Evolutionary conservation across 2,113 vertebrate genomes (phyloP), one percentile per base, ranked within the genome.

Genomic region (Pipa parva): DNA sequence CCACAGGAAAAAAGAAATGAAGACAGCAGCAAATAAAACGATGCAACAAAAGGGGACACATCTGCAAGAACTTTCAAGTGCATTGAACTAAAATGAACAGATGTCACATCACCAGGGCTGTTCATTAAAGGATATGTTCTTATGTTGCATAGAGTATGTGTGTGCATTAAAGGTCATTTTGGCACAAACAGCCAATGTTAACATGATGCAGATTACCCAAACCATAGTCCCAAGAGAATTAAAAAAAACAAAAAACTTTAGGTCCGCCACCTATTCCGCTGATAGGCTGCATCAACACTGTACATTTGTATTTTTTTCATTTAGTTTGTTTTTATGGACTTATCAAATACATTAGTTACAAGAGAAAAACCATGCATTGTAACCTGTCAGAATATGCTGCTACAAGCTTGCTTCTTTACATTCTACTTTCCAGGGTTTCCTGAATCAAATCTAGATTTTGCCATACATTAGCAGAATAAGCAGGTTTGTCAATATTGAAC

Each of bases 291-390:
- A 84, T 73, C 79, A 88, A 81, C 74, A 87, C 86, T 90, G 86
- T 89, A 89, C 86, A 89, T 86, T 83, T 78, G 27, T 42, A 18
- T 46, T 33, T 80, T 57, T 45, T 66, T 20, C n/a, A 49, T 49
- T 17, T 45, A 45, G 13, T 82, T 84, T 2, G 3, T 26, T 52
- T 26, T 26, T 89, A 89, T 83, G 87, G 74, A 66, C 52, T 81
- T 77, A 81, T 83, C 81, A 87, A 84, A 81, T 84, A 87, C 82
- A 80, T 80, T 82, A 77, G 72, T 81, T 86, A 86, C 76, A 87
- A 87, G 88, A 78, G 58, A n/a, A n/a, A n/a, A n/a, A 81, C 74
- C 87, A 90, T 90, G 88, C 87, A 90, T 78, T 39, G 39, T 37
- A 83, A 84, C 75, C 76, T 82, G 74, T 81, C 78, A 81, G 66